These are phyloP conservation scores for Lysiphlebus fabarum DNA, from an alignment of 1,140 invertebrate species.

Conservation along the genomic window DNA sequence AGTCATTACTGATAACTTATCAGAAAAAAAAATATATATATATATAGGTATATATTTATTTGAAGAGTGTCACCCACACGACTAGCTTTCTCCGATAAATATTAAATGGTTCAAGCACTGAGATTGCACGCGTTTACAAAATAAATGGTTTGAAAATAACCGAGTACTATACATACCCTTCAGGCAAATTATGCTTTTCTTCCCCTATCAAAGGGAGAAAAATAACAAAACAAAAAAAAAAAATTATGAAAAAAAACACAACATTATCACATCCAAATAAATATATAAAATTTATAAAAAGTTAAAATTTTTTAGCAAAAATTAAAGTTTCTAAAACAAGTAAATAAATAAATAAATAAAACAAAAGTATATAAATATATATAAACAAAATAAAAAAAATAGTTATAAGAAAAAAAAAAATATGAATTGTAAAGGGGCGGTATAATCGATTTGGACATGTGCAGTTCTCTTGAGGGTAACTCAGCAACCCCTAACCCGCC, in stretches of 20 bases:
- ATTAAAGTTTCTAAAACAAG: no score
- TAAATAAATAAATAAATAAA: background rate
- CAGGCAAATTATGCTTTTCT: slow-evolving; percentile 21
- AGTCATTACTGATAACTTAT: no score
- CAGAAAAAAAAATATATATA: no score
- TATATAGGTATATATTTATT: no score
- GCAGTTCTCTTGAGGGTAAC: slow-evolving; percentile 52
- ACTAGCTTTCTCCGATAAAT: background rate
- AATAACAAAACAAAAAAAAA: background rate
- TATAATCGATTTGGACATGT: slow-evolving; percentile 58
- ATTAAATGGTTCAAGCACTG: slow-evolving; percentile 25
- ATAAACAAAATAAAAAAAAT: slow-evolving; percentile 9
- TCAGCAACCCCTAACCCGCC: slow-evolving; percentile 55
- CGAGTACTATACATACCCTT: slow-evolving; percentile 39
- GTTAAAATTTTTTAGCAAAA: no score
- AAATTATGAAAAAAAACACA: no score
- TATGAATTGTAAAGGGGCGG: slow-evolving; percentile 31
- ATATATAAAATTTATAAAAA: background rate
- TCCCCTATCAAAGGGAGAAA: no score
- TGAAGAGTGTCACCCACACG: no score
- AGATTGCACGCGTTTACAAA: slow-evolving; percentile 55
- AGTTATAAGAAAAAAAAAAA: slow-evolving; percentile 14
- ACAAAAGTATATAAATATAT: slow-evolving; percentile 12
- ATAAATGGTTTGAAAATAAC: slow-evolving; percentile 56
- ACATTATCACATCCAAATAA: background rate